phyloP scores from a whole-genome alignment of 2,888 invertebrate species.

The Cheilosia urbana region DNA sequence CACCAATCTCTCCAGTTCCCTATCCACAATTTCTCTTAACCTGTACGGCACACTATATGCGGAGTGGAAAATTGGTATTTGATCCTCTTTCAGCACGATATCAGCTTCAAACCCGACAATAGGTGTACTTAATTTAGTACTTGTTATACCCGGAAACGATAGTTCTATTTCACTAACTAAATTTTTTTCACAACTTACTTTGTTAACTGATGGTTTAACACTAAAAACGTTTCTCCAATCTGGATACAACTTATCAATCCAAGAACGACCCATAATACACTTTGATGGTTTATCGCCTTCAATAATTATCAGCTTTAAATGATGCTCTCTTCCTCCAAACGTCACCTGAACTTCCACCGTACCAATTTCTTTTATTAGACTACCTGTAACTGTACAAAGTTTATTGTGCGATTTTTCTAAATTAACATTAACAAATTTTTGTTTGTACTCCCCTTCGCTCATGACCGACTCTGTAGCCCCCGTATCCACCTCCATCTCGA shows the following conservation, averaged over 20 bases:
- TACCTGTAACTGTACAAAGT: conserved; percentile 38
- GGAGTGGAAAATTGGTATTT: conserved; percentile 71
- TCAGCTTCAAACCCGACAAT: conserved; percentile 24
- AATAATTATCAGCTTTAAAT: conserved; percentile 6
- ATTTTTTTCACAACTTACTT: conserved; percentile 6
- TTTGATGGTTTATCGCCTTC: conserved; percentile 14
- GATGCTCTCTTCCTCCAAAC: conserved; percentile 12
- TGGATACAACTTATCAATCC: conserved; percentile 27
- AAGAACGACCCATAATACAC: conserved; percentile 22
- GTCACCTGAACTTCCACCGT: conserved; percentile 24
- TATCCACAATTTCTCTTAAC: conserved; percentile 71
- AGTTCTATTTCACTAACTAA: conserved; percentile 8
- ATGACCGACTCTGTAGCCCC: conserved; percentile 23
- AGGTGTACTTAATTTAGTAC: conserved; percentile 17
- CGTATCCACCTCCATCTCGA: conserved; percentile 15
- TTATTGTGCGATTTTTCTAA: conserved; percentile 11
- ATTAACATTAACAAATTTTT: conserved; percentile 1
- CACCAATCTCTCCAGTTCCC: conserved; percentile 67
- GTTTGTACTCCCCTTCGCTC: conserved; percentile 15
- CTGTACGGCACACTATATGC: conserved; percentile 75
- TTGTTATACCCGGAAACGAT: conserved; percentile 15
- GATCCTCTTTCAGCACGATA: conserved; percentile 24
- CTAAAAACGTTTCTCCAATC: conserved; percentile 9
- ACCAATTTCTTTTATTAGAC: conserved; percentile 7
- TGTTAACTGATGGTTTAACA: background rate